Evolutionary conservation across 2,113 vertebrate genomes (phyloP), one percentile per base, ranked within the genome.

Genomic region (Rhodinocichla rosea): DNA sequence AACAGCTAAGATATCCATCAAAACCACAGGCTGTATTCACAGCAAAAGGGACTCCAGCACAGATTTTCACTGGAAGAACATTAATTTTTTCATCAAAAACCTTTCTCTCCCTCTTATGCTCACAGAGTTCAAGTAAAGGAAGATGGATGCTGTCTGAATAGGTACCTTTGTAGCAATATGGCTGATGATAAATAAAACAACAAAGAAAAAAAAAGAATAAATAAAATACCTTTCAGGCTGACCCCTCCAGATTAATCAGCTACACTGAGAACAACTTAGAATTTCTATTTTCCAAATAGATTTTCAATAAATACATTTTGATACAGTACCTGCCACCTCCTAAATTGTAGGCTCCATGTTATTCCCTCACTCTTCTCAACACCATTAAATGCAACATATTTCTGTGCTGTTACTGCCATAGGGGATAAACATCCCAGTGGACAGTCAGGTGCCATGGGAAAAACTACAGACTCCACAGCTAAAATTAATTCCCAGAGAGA

Each of bases 41-140:
- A 95, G 80, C 40, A 95, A 92, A 94, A 96, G 75, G 91, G 49
- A 90, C 53, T 60, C 28, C 90, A 92, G 76, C 77, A 68, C 67
- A 4, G 16, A 74, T 79, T 83, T 94, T 70, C 67, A 82, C 33
- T 44, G 69, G 74, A 93, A 97, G 19, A 95, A 50, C 39, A 93
- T 83, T 88, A 83, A 49, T 92, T 96, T 94, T 77, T 92, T 63
- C 82, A 95, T 63, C 13, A 67, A 70, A 83, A 81, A 7, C 73
- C 86, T 68, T 70, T 27, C 40, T 52, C 76, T 52, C 63, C 42
- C 52, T 97, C 91, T 76, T 62, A 62, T 15, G 3, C n/a, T 71
- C 73, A 30, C 86, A 59, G 42, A 90, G n/a, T 57, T 93, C 44
- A 69, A 71, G n/a, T 22, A 45, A 77, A 89, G 40, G 45, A 87